Base-by-base conservation (phyloP, 1,140 invertebrate genomes). In the Leptinotarsa lineolata region DNA sequence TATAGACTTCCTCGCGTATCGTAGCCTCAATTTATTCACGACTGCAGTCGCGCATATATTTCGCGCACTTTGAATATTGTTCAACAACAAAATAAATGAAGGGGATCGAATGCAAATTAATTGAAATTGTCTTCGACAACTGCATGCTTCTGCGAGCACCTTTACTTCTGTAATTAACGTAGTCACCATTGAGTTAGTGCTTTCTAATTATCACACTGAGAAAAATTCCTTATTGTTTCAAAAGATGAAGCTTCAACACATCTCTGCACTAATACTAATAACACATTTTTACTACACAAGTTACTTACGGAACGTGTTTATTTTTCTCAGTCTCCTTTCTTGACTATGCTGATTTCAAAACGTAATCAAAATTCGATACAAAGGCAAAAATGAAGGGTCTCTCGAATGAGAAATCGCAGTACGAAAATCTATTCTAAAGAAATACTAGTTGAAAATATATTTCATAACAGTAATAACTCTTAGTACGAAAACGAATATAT, bases 81-180 rank as follows among this genome's bases (percentile, higher is more conserved):
- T 68, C 75, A 70, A 77, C 24, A n/a, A 70, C 74, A 70, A 72
- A 79, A 78, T 78, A 79, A 76, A 80, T 73, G 72, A 74, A 75
- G 76, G 71, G 72, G 74, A 81, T 78, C 78, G 75, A 76, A 81
- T 81, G 79, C 79, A 81, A 81, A 81, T 81, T 81, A 81, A 81
- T 79, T 81, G 78, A 81, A 81, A 79, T 81, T 81, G 75, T 78
- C 75, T 70, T 74, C 73, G 77, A 81, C 79, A 78, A 79, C 76
- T 73, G 79, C 74, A 76, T 74, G 72, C 39, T 70, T 20, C 13
- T 63, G 24, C 21, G 20, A 30, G 72, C 75, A 76, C 75, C 60
- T 74, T 77, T 73, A 73, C 74, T 71, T 75, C 76, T 70, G 73
- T 74, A 74, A 77, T 74, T 77, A 74, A 77, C 74, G 71, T 18